Percentiles rank a stretch among this genome's conserved stretches.
phyloP scores from a whole-genome alignment of 1,140 invertebrate species.

The Diorhabda elongata region DNA sequence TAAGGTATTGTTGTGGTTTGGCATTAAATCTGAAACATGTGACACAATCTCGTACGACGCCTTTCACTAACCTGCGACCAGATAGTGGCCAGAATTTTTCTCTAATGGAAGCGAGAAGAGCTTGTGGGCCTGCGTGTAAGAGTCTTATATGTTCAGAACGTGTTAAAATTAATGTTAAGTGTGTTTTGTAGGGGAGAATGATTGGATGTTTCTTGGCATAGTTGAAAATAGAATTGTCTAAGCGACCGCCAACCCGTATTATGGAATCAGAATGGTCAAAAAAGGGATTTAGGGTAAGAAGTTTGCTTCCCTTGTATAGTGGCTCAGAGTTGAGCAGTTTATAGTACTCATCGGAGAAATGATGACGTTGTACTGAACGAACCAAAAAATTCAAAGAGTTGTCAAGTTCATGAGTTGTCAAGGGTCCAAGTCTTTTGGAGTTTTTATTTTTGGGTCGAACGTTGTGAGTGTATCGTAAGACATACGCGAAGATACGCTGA shows the following conservation, averaged over 20 bases:
- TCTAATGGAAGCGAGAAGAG: slow-evolving; percentile 18
- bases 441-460: no score
- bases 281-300: no score
- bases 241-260: slow-evolving; percentile 34
- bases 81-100: slow-evolving; percentile 5
- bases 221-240: slow-evolving; percentile 26
- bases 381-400: no score
- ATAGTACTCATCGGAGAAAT: no score
- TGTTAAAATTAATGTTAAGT: slow-evolving; percentile 29
- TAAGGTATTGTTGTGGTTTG: background rate
- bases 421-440: no score
- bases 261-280: slow-evolving; percentile 4
- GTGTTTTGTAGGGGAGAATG: slow-evolving; percentile 17
- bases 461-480: no score
- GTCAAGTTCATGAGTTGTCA: no score
- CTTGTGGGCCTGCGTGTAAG: slow-evolving; percentile 32
- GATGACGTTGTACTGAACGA: no score
- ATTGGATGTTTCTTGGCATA: slow-evolving; percentile 26
- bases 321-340: no score
- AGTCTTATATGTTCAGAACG: slow-evolving; percentile 25
- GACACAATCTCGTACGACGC: background rate
- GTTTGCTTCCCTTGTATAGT: no score
- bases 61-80: background rate
- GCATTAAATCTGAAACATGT: slow-evolving; percentile 2
- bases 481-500: no score